Evolutionary conservation across 2,797 vertebrate species (phyloP), one percentile per base, ranked within the genome.

Genomic region (Enteromius unitaeniatus): DNA sequence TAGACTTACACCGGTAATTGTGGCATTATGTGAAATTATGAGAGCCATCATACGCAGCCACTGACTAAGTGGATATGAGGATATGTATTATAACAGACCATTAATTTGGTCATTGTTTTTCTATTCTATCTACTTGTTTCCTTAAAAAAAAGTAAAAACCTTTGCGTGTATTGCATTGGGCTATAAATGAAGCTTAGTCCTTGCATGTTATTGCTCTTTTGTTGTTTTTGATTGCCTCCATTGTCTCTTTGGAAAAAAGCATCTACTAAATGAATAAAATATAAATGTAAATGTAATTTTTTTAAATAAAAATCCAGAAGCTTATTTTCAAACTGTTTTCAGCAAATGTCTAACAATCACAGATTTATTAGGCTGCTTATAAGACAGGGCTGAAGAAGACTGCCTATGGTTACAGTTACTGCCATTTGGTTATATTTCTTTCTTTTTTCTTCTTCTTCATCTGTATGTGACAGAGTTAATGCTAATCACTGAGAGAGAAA

Each of bases 391-490:
- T 69, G 49, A 28, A 73, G 45, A 26, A 19, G 13, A n/a, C 53
- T 6, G 9, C 11, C 10, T 21, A 34, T 1, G 21, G 49, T 55
- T 55, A 68, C 34, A 75, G 19, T 15, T 15, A n/a, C 21, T 73
- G 9, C 21, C 17, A 40, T 9, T 37, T 40, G 49, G 6, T 53
- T 79, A 10, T 1, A 7, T 45, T 64, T 21, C 40, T 4, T 45
- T 2, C 6, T 73, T 31, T 19, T 49, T 10, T 1, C 10, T 58
- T 31, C 3, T 17, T n/a, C 26, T 51, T 34, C 23, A 45, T 78
- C 40, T 78, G 15, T 19, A 78, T 64, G 58, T 28, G 58, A 78
- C 58, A 65, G 23, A 45, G 34, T 40, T 79, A 7, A 51, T 26
- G 28, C 37, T 28, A 51, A 31, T 26, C 55, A 80, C 47, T 13